A percentile compares a stretch with the other conserved stretches of the same genome.
These are phyloP conservation scores for Gasterosteus nipponicus DNA, from an alignment of 2,113 vertebrate genomes.

Conservation along the genomic window DNA sequence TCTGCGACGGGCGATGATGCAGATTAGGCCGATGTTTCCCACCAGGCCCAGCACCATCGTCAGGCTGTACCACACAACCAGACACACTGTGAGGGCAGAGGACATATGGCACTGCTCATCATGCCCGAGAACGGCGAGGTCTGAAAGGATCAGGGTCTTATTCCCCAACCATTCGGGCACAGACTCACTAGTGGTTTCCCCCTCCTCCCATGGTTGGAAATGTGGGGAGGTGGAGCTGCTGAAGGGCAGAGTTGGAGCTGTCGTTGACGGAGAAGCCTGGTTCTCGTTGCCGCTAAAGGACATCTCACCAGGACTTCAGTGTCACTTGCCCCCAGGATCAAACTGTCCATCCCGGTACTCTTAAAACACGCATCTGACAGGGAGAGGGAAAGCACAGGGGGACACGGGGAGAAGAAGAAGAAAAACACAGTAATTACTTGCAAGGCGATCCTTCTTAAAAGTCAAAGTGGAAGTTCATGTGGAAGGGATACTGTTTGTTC, in stretches of 20 bases:
- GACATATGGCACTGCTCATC: constrained; percentile 83
- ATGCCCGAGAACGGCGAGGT: constrained; percentile 74
- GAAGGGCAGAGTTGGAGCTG: constrained; percentile 43
- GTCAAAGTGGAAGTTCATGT: constrained; percentile 5
- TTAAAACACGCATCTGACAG: constrained; percentile 49
- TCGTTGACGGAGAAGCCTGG: constrained; percentile 38
- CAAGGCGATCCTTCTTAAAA: neutral
- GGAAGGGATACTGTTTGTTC: neutral
- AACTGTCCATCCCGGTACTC: constrained; percentile 55
- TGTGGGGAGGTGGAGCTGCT: constrained; percentile 46
- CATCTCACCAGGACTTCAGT: constrained; percentile 63
- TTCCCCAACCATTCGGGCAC: constrained; percentile 45
- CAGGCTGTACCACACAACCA: constrained; percentile 86
- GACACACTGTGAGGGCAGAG: constrained; percentile 78
- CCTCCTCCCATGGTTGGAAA: constrained; percentile 50
- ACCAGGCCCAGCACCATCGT: constrained; percentile 88
- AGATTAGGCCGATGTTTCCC: constrained; percentile 90
- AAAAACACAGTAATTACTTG: constrained; percentile 4
- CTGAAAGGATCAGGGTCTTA: constrained; percentile 60
- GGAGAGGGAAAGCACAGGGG: constrained; percentile 16
- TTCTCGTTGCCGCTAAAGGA: constrained; percentile 61
- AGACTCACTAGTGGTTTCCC: constrained; percentile 20
- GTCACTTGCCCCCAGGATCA: constrained; percentile 46
- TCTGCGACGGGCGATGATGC: constrained; percentile 86
- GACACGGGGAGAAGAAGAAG: constrained; percentile 5